Conservation (phyloP, 2,888 invertebrate genomes). For the Lycocerus yunnanus region DNA sequence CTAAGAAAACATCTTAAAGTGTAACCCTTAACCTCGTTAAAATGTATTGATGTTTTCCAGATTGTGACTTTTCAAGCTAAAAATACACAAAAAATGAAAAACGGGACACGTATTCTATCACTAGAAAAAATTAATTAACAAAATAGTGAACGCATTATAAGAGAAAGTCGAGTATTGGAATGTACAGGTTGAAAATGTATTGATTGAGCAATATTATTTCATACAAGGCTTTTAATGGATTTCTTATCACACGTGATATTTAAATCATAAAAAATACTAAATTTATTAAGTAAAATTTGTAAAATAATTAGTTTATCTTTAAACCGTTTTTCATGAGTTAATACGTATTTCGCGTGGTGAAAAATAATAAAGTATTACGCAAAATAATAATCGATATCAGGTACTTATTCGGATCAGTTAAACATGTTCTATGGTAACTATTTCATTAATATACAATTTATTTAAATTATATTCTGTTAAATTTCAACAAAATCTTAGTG, state of each 20-base stretch:
- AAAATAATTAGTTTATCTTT: neutral
- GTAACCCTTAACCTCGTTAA: too few relatives aligned
- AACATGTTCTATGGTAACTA: neutral
- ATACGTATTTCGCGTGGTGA: neutral
- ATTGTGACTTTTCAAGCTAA: too few relatives aligned
- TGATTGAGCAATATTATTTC: neutral
- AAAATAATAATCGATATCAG: neutral
- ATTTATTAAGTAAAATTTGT: neutral
- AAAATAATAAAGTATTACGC: neutral
- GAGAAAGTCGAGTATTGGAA: neutral
- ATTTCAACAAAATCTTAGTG: neutral
- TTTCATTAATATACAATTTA: neutral
- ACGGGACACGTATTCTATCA: neutral
- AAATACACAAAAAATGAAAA: neutral
- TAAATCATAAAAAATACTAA: neutral
- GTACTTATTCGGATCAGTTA: neutral
- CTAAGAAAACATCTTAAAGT: too few relatives aligned
- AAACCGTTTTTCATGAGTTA: neutral
- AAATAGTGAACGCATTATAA: neutral
- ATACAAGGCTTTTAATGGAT: neutral
- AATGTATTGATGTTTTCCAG: too few relatives aligned
- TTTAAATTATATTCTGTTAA: slow-evolving; percentile 2
- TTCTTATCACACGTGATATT: neutral
- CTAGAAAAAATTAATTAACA: neutral
- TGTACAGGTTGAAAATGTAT: neutral